These are phyloP conservation scores for Ostrea edulis DNA, from an alignment of 1,140 invertebrate genomes.

Conservation along the genomic window DNA sequence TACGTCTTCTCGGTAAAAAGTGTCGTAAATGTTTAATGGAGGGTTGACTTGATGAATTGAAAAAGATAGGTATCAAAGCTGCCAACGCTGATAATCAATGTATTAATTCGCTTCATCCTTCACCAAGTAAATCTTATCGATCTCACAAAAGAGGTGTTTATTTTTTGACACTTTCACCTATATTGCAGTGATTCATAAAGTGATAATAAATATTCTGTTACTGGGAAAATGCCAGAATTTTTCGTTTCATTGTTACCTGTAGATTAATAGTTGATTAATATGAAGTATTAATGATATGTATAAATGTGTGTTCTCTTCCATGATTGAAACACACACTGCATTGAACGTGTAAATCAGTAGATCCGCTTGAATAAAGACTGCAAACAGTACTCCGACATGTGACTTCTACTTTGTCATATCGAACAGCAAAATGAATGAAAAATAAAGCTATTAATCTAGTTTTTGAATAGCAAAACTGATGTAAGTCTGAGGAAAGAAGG, in stretches of 20 bases:
- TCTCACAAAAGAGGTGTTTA: constrained; percentile 36
- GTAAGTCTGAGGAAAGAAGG: too few relatives aligned
- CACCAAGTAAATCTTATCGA: constrained; percentile 34
- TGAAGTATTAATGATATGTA: not conserved
- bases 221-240: constrained; percentile 14
- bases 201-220: constrained; percentile 20
- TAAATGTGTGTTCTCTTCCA: not conserved
- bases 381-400: too few relatives aligned
- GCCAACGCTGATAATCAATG: constrained; percentile 21
- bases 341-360: not conserved
- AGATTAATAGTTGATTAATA: not conserved
- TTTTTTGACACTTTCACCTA: constrained; percentile 38
- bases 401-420: too few relatives aligned
- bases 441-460: too few relatives aligned
- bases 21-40: constrained; percentile 12
- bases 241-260: not conserved
- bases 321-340: not conserved
- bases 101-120: constrained; percentile 16
- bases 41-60: constrained; percentile 36
- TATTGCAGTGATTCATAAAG: constrained; percentile 15
- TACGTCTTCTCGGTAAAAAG: constrained; percentile 27
- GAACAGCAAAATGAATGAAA: too few relatives aligned
- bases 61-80: constrained; percentile 40
- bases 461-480: too few relatives aligned
- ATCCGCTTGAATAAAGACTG: too few relatives aligned